Evolutionary conservation across 2,888 invertebrate species (phyloP).

Genomic region (Camptogramma bilineatum): DNA sequence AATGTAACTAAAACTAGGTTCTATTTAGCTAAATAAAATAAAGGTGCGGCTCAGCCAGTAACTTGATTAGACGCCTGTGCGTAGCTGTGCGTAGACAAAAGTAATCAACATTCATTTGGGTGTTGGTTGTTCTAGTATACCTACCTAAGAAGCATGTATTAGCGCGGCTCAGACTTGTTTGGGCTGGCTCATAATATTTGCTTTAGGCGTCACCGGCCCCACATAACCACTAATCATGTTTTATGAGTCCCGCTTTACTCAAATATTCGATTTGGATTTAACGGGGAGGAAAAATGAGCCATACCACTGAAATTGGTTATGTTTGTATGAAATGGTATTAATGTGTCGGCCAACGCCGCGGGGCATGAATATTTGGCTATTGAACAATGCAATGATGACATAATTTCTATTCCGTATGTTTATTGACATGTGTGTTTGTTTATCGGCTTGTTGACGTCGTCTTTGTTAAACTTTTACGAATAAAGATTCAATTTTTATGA

Average conservation of each 20-base stretch:
- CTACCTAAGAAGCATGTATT: constrained; percentile 11
- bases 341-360: constrained; percentile 19
- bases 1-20: not conserved
- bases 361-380: constrained; percentile 18
- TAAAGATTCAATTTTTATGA: too few relatives aligned
- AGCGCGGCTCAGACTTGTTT: constrained; percentile 54
- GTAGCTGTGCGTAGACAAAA: constrained; percentile 1
- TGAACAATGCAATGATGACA: constrained; percentile 23
- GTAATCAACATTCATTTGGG: constrained; percentile 2
- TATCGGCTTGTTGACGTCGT: not conserved
- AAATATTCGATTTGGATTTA: constrained; percentile 74
- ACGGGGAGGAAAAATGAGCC: constrained; percentile 59
- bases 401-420: constrained; percentile 7
- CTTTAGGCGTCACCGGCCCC: constrained; percentile 63
- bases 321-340: constrained; percentile 33
- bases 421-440: not conserved
- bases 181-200: constrained; percentile 68
- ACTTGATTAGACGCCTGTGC: not conserved
- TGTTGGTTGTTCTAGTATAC: constrained; percentile 5
- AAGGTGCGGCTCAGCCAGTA: not conserved
- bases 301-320: constrained; percentile 29
- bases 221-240: constrained; percentile 80
- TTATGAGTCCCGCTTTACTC: constrained; percentile 74
- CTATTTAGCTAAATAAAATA: not conserved
- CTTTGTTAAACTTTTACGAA: not conserved